Percentiles rank a stretch among this genome's conserved stretches.
Evolutionary conservation across 2,113 vertebrate genomes (phyloP).

Genomic region (Onychorhynchus coronatus): DNA sequence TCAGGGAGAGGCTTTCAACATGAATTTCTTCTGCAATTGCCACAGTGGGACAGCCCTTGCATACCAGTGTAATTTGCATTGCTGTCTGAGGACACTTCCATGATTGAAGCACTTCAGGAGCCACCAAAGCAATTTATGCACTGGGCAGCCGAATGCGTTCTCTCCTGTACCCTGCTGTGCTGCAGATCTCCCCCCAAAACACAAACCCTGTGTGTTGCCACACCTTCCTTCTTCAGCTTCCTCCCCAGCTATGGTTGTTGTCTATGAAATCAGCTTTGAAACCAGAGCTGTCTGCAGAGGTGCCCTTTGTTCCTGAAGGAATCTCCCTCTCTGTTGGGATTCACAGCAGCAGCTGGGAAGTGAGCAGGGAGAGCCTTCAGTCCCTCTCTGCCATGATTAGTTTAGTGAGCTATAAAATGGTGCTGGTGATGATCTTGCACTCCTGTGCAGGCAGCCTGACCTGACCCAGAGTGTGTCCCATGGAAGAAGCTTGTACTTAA

Average conservation of each 20-base stretch:
- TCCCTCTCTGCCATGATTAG: not conserved
- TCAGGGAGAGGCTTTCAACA: slow-evolving; percentile 5
- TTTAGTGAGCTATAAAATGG: not conserved
- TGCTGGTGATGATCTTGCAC: not conserved
- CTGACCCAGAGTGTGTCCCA: not conserved
- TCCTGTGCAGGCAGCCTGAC: not conserved
- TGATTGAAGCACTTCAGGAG: slow-evolving; percentile 28
- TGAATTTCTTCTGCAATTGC: slow-evolving; percentile 31
- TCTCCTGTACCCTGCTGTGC: not conserved
- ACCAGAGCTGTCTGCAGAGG: not conserved
- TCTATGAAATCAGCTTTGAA: not conserved
- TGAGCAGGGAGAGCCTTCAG: rapidly evolving
- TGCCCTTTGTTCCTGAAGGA: not conserved
- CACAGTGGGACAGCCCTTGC: not conserved
- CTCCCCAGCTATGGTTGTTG: not conserved
- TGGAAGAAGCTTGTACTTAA: not conserved
- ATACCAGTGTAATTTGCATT: not conserved
- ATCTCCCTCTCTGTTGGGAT: not conserved
- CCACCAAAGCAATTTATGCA: slow-evolving; percentile 44
- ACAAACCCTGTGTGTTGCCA: not conserved
- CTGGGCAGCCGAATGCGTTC: not conserved
- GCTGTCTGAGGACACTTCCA: slow-evolving; percentile 24
- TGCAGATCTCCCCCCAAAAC: not conserved
- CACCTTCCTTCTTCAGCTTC: not conserved
- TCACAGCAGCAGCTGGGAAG: not conserved